Evolutionary conservation across 2,113 vertebrate genomes (phyloP).

Genomic region (Pseudorasbora parva): DNA sequence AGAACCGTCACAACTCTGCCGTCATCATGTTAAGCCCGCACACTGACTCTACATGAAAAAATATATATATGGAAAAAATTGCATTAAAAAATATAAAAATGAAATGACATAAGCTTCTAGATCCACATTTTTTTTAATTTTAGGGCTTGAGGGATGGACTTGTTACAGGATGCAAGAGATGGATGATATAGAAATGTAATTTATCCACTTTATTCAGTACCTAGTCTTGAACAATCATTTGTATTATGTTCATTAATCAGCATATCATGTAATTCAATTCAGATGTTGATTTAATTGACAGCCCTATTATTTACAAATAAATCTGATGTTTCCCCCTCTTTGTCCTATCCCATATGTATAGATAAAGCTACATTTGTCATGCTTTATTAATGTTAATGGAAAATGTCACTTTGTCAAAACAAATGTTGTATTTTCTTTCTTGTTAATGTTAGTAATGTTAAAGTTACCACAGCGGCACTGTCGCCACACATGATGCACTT

Average conservation of each 20-base stretch:
- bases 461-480: too few relatives aligned
- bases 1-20: too few relatives aligned
- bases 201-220: background rate
- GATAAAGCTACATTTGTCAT: background rate
- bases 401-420: conserved; percentile 2
- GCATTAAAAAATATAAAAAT: too few relatives aligned
- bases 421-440: background rate
- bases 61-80: too few relatives aligned
- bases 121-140: too few relatives aligned
- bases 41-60: too few relatives aligned
- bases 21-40: too few relatives aligned
- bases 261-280: background rate
- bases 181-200: background rate
- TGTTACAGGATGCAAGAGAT: too few relatives aligned
- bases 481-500: background rate
- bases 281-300: background rate
- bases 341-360: background rate
- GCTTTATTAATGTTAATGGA: conserved; percentile 1
- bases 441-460: conserved; percentile 30
- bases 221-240: background rate
- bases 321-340: background rate
- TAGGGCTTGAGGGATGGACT: too few relatives aligned
- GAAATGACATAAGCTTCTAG: too few relatives aligned
- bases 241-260: background rate
- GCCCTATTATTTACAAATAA: conserved; percentile 3